Base-by-base conservation (phyloP, 2,113 vertebrate genomes). In the Pollimyrus isidori region DNA sequence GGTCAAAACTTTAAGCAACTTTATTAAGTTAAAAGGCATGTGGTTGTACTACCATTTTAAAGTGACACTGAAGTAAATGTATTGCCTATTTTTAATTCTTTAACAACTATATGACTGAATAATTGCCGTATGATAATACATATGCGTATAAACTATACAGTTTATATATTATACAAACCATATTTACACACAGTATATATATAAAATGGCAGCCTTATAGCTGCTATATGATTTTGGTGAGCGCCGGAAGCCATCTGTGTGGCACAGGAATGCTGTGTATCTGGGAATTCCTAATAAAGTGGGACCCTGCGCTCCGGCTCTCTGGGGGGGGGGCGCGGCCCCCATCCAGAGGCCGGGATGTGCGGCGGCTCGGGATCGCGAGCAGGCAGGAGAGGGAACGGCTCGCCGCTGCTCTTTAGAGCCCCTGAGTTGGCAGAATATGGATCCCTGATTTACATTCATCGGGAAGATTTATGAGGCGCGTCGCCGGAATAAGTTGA, bases 401-500 rank as follows among this genome's bases (percentile, higher is more conserved):
- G 35, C 94, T 0, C 94, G 95, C 94, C 95, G 94, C 82, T 30
- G 83, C 83, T 88, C 90, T 87, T 88, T 58, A 53, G 87, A 95
- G 94, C 92, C 95, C 94, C 95, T 94, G 94, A 96, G 96, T 94
- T 95, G 94, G 94, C 92, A 92, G 93, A 56, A 84, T 94, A 93
- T 93, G 92, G 45, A 95, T 94, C 94, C 95, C 95, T 94, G 95
- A 96, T 96, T 96, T 95, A 95, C 94, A 94, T 95, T 95, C 94
- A 94, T 90, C 19, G 11, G 88, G 96, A 97, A 98, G 97, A 99
- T 99, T 98, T 98, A 99, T 98, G 98, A 97, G 96, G 96, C 96
- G 95, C 96, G 97, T 92, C 91, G 94, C 95, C 93, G 95, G 97
- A 98, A 97, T 96, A 95, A 96, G 97, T 98, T 96, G 97, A 98